Evolutionary conservation across 2,797 vertebrate species (phyloP), one percentile per base, ranked within the genome.

Genomic region (Sebastes jordani): DNA sequence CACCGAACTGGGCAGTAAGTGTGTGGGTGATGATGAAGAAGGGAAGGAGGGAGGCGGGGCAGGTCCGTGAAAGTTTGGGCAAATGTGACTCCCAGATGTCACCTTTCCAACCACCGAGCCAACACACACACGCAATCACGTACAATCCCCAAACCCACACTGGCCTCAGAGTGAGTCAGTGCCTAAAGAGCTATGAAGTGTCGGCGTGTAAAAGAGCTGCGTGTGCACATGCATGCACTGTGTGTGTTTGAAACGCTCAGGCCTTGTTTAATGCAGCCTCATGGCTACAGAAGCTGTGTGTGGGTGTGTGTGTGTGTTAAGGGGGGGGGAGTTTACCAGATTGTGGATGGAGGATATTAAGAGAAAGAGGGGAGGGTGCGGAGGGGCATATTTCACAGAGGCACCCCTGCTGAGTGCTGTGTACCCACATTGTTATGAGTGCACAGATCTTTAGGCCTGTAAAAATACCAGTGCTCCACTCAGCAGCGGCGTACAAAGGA

Each of bases 191-290:
- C 96, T 96, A 96, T 96, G 96, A 96, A 96, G 95, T 96, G 96
- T 95, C 88, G 92, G 91, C 95, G 69, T 80, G 71, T 75, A 74
- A 78, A 74, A 79, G 58, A 86, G 64, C 72, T 78, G 59, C 20
- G 8, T 72, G 63, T 56, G 76, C 54, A 55, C 63, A 56, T 49
- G 65, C 56, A 34, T 73, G 70, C 63, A 58, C 29, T 49, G 59
- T 77, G 55, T 42, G 76, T 68, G 62, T 89, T 70, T 76, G 52
- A 74, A 81, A 70, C 16, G 95, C 95, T 92, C 94, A 93, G 91
- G 95, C 91, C 95, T 95, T 96, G 95, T 97, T 97, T 97, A 97
- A 97, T 96, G 96, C 96, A 93, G 87, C 93, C 95, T 97, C 96
- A 96, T 97, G 96, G 95, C 95, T 96, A 60, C 88, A 96, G 95